Base-by-base conservation (phyloP, 2,888 invertebrate species). In the Acleris cristana region DNA sequence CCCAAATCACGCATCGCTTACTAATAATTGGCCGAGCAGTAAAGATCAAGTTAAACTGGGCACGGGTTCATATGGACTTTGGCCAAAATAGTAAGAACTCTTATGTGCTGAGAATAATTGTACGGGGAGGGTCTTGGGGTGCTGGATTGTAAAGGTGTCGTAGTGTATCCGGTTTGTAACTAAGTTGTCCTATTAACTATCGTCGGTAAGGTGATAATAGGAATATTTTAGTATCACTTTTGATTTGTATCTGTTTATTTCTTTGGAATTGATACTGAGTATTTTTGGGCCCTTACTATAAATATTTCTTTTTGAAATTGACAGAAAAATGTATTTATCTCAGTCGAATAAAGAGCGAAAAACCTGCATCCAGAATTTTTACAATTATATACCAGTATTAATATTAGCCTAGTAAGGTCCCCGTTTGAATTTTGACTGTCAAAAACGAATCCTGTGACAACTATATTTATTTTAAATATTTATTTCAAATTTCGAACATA, bases 161-260 rank as follows among this genome's bases (percentile, higher is more conserved):
- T 51, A 55, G 66, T 57, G 57, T 2, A 26, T 66, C 55, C 64
- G 55, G 34, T 12, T 10, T 52, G 18, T 64, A 69, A 69, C 57
- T 53, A 19, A 52, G 64, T 69, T 65, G 57, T 59, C 52, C 53
- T 58, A 55, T 52, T 55, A n/a, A 51, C 49, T 54, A 44, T 23
- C 14, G 40, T 40, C 40, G 40, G 14, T 40, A 40, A 14, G 14
- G 14, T 4, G 51, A 56, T 66, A 66, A 12, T 19, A 21, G 45
- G 52, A 18, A 40, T 34, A 26, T 44, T 10, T 49, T 60, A 18
- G 12, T 12, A 34, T 54, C n/a, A 19, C 10, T 44, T 51, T 8
- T 59, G 14, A 16, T n/a, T 64, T 26, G 3, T 10, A 34, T 34
- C 34, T 8, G 34, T 34, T 34, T 34, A 4, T 30, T 30, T 10